phyloP scores from a whole-genome alignment of 2,888 invertebrate species.

The Netelia virgata region DNA sequence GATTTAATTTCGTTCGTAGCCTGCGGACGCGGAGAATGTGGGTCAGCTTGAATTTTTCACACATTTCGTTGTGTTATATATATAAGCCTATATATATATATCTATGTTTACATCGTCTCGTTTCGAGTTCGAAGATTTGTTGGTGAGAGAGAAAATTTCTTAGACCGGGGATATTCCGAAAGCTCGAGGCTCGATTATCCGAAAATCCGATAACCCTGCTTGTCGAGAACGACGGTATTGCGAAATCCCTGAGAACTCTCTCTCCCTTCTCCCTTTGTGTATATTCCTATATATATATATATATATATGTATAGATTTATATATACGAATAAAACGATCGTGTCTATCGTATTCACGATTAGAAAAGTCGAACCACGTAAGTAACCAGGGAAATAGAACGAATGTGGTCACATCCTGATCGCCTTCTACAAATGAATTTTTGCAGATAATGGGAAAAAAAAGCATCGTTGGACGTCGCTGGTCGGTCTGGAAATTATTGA shows the following conservation, averaged over 20 bases:
- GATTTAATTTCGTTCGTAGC: slow-evolving; percentile 43
- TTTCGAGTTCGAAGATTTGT: not conserved
- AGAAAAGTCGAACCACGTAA: not conserved
- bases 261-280: not conserved
- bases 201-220: slow-evolving; percentile 45
- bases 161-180: not conserved
- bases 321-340: slow-evolving; percentile 27
- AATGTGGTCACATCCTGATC: slow-evolving; percentile 12
- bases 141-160: not conserved
- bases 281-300: not conserved
- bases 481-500: no score
- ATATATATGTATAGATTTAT: not conserved
- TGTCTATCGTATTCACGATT: slow-evolving; percentile 32
- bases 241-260: slow-evolving; percentile 4
- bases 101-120: not conserved
- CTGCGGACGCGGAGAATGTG: not conserved
- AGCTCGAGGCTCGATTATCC: slow-evolving; percentile 24
- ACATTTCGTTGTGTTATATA: not conserved
- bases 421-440: not conserved
- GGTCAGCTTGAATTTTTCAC: slow-evolving; percentile 27
- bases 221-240: slow-evolving; percentile 3
- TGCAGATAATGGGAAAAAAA: no score
- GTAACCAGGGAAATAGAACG: not conserved
- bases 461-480: no score
- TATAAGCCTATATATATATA: not conserved